Evolutionary conservation across 2,113 vertebrate genomes (phyloP).

Genomic region (Heterocephalus glaber): DNA sequence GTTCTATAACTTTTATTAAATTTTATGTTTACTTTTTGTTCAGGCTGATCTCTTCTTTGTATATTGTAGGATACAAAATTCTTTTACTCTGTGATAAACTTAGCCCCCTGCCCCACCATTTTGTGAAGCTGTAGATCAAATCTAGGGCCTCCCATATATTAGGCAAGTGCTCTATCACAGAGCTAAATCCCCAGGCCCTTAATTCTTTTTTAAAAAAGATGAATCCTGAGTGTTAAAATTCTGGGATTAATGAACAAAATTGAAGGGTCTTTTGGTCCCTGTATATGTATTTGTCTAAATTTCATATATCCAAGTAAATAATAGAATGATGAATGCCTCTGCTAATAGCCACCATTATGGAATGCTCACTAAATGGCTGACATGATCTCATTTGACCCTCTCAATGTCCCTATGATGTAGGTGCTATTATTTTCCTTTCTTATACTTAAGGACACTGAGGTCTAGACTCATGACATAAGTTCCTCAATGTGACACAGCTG

Average conservation of each 20-base stretch:
- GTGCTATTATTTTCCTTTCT: not conserved
- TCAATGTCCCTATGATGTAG: not conserved
- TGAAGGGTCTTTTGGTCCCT: not conserved
- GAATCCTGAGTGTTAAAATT: not conserved
- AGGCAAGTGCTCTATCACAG: not conserved
- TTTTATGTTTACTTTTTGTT: slow-evolving; percentile 22
- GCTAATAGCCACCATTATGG: not conserved
- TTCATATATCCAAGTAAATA: not conserved
- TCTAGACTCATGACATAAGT: not conserved
- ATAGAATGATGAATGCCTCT: not conserved
- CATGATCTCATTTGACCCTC: not conserved
- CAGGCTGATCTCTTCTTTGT: not conserved
- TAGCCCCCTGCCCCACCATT: not conserved
- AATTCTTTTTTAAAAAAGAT: not conserved
- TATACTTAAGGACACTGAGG: not conserved
- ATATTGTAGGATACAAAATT: not conserved
- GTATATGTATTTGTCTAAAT: not conserved
- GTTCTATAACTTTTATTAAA: not conserved
- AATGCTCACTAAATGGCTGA: not conserved
- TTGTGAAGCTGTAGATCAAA: not conserved
- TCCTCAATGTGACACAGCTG: not conserved
- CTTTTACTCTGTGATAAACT: not conserved
- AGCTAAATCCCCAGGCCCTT: not conserved
- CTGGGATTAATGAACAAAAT: not conserved
- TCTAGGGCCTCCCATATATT: not conserved